Evolutionary conservation across 2,797 vertebrate species (phyloP).

Genomic region (Pseudochaenichthys georgianus): DNA sequence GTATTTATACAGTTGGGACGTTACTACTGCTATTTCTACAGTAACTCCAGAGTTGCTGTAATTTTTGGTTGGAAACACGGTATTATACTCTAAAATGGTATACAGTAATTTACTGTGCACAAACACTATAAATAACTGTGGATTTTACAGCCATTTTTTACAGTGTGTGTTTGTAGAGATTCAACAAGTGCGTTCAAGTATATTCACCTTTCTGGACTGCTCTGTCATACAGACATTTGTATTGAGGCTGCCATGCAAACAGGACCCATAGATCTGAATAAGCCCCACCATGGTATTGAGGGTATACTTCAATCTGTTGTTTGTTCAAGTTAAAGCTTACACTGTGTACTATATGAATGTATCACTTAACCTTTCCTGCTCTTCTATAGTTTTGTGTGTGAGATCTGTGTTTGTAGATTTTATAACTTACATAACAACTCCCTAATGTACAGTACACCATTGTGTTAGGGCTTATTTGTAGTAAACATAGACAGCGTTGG

Average conservation of each 20-base stretch:
- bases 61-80: too few species aligned
- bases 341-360: slow-evolving; percentile 5
- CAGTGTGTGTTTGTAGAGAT: slow-evolving; percentile 17
- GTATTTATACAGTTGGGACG: too few species aligned
- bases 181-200: slow-evolving; percentile 26
- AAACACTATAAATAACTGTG: too few species aligned
- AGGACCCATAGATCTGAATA: slow-evolving; percentile 16
- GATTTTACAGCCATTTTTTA: too few species aligned
- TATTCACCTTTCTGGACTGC: slow-evolving; percentile 28
- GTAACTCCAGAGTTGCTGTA: too few species aligned
- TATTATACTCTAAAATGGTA: too few species aligned
- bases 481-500: slow-evolving; percentile 35
- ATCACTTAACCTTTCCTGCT: slow-evolving; percentile 15
- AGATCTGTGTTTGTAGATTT: slow-evolving; percentile 24
- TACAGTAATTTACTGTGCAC: too few species aligned
- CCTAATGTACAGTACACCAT: slow-evolving; percentile 34
- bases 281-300: background rate
- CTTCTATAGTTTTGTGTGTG: background rate
- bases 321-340: slow-evolving; percentile 14
- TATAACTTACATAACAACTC: slow-evolving; percentile 14
- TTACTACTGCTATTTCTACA: too few species aligned
- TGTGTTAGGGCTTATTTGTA: slow-evolving; percentile 44
- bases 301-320: slow-evolving; percentile 21
- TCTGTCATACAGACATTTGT: slow-evolving; percentile 27
- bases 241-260: slow-evolving; percentile 16